Conservation (phyloP, 2,888 invertebrate genomes). For the Bimastos eiseni region DNA sequence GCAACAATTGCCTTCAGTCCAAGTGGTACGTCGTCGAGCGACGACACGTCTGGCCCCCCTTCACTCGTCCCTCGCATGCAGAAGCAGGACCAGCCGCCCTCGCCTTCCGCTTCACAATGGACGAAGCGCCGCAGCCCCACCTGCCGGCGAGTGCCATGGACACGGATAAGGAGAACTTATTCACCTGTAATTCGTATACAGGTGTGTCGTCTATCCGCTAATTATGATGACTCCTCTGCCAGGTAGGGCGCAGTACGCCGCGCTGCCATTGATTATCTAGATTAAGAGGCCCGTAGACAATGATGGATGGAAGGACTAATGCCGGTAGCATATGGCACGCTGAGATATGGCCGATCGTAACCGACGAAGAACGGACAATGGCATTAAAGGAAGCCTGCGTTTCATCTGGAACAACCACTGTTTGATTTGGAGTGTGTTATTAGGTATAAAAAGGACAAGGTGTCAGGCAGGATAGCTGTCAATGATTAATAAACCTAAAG, state of each 20-base stretch:
- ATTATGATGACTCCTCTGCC: background rate
- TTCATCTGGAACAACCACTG: conserved; percentile 16
- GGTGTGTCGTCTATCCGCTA: conserved; percentile 24
- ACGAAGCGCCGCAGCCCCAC: background rate
- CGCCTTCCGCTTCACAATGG: background rate
- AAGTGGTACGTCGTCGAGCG: background rate
- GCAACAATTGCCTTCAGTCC: background rate
- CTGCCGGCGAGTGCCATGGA: background rate
- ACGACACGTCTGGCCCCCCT: background rate
- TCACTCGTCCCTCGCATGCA: background rate
- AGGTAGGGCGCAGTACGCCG: background rate
- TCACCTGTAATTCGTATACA: conserved; percentile 24
- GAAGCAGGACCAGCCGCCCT: background rate
- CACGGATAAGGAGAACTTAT: background rate
- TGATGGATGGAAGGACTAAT: conserved; percentile 21
- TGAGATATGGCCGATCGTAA: background rate
- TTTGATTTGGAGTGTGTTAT: conserved; percentile 17
- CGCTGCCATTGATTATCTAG: conserved; percentile 18
- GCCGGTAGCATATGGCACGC: conserved; percentile 25
- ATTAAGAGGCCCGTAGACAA: conserved; percentile 13
- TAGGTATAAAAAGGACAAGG: conserved; percentile 10
- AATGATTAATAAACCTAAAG: conserved; percentile 7
- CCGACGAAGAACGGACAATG: background rate
- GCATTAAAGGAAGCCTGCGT: background rate
- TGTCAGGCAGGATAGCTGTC: background rate